Evolutionary conservation across 2,797 vertebrate genomes (phyloP).

Genomic region (Cirrhinus molitorella): DNA sequence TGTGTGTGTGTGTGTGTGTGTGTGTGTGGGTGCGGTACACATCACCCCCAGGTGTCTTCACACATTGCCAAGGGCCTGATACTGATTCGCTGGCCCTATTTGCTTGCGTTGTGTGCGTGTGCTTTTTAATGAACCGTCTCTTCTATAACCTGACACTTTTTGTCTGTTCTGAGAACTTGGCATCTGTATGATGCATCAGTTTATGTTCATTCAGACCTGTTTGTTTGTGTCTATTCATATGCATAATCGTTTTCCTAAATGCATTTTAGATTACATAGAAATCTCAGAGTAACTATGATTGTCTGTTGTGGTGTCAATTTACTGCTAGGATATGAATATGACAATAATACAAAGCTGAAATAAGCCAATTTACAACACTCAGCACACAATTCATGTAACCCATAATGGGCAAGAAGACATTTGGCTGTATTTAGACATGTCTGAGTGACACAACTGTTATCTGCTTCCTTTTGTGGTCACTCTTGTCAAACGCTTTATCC

Average conservation of each 20-base stretch:
- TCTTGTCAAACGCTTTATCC: slow-evolving; percentile 47
- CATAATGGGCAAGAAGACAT: background rate
- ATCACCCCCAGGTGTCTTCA: slow-evolving; percentile 78
- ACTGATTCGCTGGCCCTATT: background rate
- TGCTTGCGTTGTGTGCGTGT: background rate
- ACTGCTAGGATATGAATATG: background rate
- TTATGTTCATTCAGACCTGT: background rate
- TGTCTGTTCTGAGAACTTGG: background rate
- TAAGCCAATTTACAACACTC: background rate
- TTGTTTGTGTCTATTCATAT: background rate
- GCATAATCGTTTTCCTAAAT: background rate
- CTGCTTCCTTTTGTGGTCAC: slow-evolving; percentile 49
- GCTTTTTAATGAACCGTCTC: background rate
- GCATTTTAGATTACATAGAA: background rate
- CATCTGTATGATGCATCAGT: background rate
- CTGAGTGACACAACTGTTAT: slow-evolving; percentile 26
- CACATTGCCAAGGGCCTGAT: slow-evolving; percentile 73
- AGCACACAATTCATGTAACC: background rate
- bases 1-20: slow-evolving; percentile 17
- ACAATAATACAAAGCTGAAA: background rate
- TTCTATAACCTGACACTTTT: background rate
- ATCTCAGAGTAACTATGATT: background rate
- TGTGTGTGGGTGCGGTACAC: slow-evolving; percentile 61
- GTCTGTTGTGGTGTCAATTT: background rate
- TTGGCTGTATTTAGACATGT: slow-evolving; percentile 32